These are phyloP conservation scores for Neogobius melanostomus DNA, from an alignment of 2,113 vertebrate genomes.

Conservation along the genomic window DNA sequence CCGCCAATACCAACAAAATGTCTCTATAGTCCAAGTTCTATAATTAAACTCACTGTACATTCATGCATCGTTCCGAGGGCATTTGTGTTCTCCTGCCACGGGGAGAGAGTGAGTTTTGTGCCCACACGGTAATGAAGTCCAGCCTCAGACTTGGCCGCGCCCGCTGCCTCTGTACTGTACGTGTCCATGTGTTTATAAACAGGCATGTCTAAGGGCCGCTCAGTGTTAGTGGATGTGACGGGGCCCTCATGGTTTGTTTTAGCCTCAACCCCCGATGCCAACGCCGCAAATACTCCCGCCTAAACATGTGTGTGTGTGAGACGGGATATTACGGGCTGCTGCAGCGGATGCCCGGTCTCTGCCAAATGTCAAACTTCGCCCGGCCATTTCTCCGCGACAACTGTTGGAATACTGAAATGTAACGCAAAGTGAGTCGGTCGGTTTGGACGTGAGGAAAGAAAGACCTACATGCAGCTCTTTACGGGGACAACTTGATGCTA, in stretches of 20 bases:
- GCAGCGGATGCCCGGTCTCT: slow-evolving; percentile 61
- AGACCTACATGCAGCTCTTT: slow-evolving; percentile 37
- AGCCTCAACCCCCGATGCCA: slow-evolving; percentile 62
- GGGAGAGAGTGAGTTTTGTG: slow-evolving; percentile 21
- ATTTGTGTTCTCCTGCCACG: slow-evolving; percentile 15
- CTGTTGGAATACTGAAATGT: slow-evolving; percentile 40
- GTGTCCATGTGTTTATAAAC: slow-evolving; percentile 69
- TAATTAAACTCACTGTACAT: not conserved
- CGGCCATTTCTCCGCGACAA: slow-evolving; percentile 38
- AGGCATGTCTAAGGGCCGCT: slow-evolving; percentile 60
- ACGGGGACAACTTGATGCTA: slow-evolving; percentile 20
- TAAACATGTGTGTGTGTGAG: slow-evolving; percentile 17
- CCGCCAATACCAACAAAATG: too few relatives aligned
- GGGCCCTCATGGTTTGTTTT: slow-evolving; percentile 74
- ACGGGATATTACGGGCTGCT: slow-evolving; percentile 52
- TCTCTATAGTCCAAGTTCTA: not conserved
- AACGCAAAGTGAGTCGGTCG: slow-evolving; percentile 45
- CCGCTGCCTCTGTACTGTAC: slow-evolving; percentile 47
- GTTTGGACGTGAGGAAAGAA: slow-evolving; percentile 13
- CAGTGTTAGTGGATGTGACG: slow-evolving; percentile 71
- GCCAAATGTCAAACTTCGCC: slow-evolving; percentile 69
- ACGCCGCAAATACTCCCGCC: slow-evolving; percentile 42
- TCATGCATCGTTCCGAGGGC: slow-evolving; percentile 10
- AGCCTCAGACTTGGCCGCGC: slow-evolving; percentile 35
- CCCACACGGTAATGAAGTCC: slow-evolving; percentile 59